These are phyloP conservation scores for Chaetops frenatus DNA, from an alignment of 2,113 vertebrate species.

Conservation along the genomic window DNA sequence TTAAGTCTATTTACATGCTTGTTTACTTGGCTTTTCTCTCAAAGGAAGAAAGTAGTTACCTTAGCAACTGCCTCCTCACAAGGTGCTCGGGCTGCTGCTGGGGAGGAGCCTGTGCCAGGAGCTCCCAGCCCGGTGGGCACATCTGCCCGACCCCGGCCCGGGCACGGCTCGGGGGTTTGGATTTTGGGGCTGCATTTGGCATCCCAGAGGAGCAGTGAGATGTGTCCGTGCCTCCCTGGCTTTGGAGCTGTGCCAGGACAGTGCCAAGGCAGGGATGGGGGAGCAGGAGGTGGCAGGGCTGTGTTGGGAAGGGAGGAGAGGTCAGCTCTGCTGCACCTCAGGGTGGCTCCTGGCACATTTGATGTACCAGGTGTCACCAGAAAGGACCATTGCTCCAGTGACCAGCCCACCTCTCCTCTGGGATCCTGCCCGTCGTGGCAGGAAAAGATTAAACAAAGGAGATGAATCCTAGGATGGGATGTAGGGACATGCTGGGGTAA, in stretches of 20 bases:
- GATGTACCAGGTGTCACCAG: neutral
- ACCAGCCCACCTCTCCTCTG: neutral
- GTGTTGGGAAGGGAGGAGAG: neutral
- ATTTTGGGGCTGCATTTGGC: neutral
- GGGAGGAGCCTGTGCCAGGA: conserved; percentile 36
- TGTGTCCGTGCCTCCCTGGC: neutral
- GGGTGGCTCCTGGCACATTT: neutral
- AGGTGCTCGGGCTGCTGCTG: conserved; percentile 19
- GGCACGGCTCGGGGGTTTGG: neutral
- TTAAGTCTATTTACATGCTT: conserved; percentile 74
- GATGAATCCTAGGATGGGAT: neutral
- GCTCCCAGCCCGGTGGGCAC: neutral
- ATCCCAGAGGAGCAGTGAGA: neutral
- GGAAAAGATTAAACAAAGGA: neutral
- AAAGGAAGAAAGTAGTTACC: conserved; percentile 68
- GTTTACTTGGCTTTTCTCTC: conserved; percentile 72
- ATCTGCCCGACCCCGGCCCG: neutral
- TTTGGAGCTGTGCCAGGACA: neutral
- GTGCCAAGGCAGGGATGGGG: neutral
- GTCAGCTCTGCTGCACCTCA: neutral
- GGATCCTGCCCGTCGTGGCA: neutral
- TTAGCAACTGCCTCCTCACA: conserved; percentile 68
- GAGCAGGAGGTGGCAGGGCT: neutral
- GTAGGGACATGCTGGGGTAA: neutral
- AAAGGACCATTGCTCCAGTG: neutral